Conservation (phyloP, 2,888 invertebrate genomes). For the Pegoplata infirma region DNA sequence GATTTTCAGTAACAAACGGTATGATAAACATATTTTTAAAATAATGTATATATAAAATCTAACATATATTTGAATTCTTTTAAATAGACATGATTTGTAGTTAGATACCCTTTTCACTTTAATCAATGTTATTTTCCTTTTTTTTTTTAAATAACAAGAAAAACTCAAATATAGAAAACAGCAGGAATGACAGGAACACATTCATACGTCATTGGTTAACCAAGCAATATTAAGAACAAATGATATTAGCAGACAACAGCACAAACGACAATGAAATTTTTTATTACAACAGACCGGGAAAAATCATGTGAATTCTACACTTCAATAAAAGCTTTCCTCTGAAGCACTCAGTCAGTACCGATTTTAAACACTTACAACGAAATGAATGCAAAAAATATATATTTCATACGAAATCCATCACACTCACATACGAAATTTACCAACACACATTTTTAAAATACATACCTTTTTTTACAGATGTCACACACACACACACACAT, state of each 20-base stretch:
- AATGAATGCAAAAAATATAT: slow-evolving; percentile 42
- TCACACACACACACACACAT: slow-evolving; percentile 25
- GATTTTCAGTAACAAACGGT: no score
- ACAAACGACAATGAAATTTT: slow-evolving; percentile 26
- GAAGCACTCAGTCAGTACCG: no score
- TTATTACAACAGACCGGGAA: slow-evolving; percentile 21
- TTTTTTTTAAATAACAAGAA: background rate
- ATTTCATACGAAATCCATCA: slow-evolving; percentile 2
- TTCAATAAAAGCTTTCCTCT: slow-evolving; percentile 33
- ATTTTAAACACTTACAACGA: no score
- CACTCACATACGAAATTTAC: background rate
- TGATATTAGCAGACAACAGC: slow-evolving; percentile 13
- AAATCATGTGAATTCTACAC: slow-evolving; percentile 7
- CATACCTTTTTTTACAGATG: background rate
- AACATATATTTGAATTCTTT: background rate
- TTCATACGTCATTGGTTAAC: slow-evolving; percentile 39
- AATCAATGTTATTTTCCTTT: slow-evolving; percentile 29
- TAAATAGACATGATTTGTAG: background rate
- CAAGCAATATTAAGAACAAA: background rate
- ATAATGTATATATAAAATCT: background rate
- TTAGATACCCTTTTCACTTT: slow-evolving; percentile 21
- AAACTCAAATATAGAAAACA: no score
- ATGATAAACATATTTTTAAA: no score
- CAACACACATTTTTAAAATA: slow-evolving; percentile 6
- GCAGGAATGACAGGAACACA: background rate